Percentiles rank a stretch among this genome's conserved stretches.
These are phyloP conservation scores for Labeo catla DNA, from an alignment of 2,113 vertebrate genomes.

Conservation along the genomic window DNA sequence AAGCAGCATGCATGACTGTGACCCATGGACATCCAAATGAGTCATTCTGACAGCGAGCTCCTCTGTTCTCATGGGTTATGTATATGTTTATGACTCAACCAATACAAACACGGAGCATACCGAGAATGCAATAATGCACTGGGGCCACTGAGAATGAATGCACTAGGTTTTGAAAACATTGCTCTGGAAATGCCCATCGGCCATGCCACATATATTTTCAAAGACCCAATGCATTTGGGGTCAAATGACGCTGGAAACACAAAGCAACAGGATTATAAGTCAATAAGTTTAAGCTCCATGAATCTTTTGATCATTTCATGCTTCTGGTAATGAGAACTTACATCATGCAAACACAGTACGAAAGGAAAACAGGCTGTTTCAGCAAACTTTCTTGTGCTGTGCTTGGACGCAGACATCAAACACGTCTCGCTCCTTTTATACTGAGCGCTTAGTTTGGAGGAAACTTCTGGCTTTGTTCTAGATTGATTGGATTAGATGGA, in stretches of 20 bases:
- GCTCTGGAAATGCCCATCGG: background rate
- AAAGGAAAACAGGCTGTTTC: background rate
- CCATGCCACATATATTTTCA: background rate
- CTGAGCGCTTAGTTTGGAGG: slow-evolving; percentile 37
- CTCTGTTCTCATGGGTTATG: background rate
- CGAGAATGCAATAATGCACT: slow-evolving; percentile 2
- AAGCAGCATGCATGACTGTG: background rate
- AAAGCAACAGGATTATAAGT: slow-evolving; percentile 16
- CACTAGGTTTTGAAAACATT: background rate
- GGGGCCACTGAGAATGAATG: background rate
- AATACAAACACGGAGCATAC: slow-evolving; percentile 12
- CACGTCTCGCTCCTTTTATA: background rate
- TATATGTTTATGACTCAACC: slow-evolving; percentile 30
- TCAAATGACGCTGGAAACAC: background rate
- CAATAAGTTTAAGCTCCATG: background rate
- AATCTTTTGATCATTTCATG: slow-evolving; percentile 21
- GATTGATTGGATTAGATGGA: slow-evolving; percentile 37
- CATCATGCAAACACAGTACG: background rate
- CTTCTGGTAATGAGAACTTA: slow-evolving; percentile 14
- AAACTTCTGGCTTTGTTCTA: slow-evolving; percentile 43
- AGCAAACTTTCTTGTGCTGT: slow-evolving; percentile 15
- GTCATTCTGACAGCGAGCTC: background rate
- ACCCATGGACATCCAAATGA: background rate
- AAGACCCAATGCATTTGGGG: slow-evolving; percentile 16
- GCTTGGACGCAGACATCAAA: slow-evolving; percentile 41